Evolutionary conservation across 2,113 vertebrate species (phyloP).

Genomic region (Serilophus lunatus): DNA sequence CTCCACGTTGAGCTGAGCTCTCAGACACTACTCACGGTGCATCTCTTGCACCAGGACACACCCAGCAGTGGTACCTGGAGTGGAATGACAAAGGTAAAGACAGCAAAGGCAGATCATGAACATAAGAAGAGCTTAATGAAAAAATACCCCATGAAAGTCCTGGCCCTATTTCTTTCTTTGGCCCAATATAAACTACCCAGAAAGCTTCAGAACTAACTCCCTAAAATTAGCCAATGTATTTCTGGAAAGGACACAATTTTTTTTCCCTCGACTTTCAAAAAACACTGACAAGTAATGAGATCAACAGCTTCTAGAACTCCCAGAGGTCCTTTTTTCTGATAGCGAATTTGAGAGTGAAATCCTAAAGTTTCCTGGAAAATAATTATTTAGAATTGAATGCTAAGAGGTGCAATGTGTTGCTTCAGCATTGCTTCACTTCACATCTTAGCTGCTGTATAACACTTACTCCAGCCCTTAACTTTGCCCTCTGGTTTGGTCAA

Average conservation of each 20-base stretch:
- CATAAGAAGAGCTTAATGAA: background rate
- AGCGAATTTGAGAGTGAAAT: background rate
- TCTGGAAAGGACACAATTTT: background rate
- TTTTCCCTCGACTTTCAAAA: background rate
- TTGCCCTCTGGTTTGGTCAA: background rate
- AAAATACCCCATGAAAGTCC: background rate
- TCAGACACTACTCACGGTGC: rapidly evolving
- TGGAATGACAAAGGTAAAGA: background rate
- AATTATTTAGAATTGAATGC: background rate
- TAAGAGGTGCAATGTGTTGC: background rate
- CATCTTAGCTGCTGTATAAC: background rate
- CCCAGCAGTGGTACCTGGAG: background rate
- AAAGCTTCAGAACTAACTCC: background rate
- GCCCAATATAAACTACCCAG: background rate
- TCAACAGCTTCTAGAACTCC: background rate
- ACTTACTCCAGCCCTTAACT: background rate
- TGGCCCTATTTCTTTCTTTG: background rate
- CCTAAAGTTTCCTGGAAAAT: background rate
- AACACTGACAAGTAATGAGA: background rate
- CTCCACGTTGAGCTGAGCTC: background rate
- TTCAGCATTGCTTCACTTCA: background rate
- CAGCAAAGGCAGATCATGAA: background rate
- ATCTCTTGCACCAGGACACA: too few species aligned
- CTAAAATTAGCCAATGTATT: background rate
- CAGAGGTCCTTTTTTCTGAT: background rate